Evolutionary conservation across 1,140 invertebrate species (phyloP), one percentile per base, ranked within the genome.

Genomic region (Tyrophagus putrescentiae): DNA sequence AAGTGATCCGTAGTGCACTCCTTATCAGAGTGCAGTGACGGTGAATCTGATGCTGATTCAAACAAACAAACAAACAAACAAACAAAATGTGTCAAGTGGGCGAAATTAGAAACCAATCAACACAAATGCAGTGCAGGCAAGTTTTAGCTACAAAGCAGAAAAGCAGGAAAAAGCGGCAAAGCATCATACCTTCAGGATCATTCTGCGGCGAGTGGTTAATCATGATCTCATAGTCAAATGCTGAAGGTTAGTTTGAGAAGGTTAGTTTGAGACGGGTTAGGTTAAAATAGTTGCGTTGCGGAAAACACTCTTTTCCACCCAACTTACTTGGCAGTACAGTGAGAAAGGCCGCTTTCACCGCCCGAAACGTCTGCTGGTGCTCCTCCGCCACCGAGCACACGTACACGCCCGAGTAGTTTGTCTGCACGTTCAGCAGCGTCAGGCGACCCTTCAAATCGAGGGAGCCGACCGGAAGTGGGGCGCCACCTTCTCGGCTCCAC

Each of bases 1-100:
- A 85, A 93, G 72, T 97, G 84, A 70, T 96, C 95, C 0, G 93
- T n/a, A n/a, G 92, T 70, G 96, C 85, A 70, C n/a, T n/a, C n/a
- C n/a, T n/a, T n/a, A n/a, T n/a, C n/a, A n/a, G n/a, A n/a, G n/a
- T n/a, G n/a, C 91, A 97, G 32, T 64, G 36, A 66, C 63, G 36
- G 28, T 66, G 63, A 96, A 68, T 92, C 84, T 6, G 73, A 73
- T 48, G 77, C 77, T 7, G 44, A 45, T 45, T n/a, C 44, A 45
- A 45, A 45, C 3, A 57, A 18, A 9, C 33, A 4, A 9, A 16
- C 23, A 25, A n/a, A 48, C 18, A 48, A 6, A 13, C 25, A 6
- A 39, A 42, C 21, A 3, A n/a, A 41, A 9, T n/a, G 4, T 57
- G 21, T 57, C 32, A 44, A 50, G 4, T 13, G 25, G 9, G 42